phyloP scores from a whole-genome alignment of 1,140 invertebrate genomes.

The Elysia chlorotica region DNA sequence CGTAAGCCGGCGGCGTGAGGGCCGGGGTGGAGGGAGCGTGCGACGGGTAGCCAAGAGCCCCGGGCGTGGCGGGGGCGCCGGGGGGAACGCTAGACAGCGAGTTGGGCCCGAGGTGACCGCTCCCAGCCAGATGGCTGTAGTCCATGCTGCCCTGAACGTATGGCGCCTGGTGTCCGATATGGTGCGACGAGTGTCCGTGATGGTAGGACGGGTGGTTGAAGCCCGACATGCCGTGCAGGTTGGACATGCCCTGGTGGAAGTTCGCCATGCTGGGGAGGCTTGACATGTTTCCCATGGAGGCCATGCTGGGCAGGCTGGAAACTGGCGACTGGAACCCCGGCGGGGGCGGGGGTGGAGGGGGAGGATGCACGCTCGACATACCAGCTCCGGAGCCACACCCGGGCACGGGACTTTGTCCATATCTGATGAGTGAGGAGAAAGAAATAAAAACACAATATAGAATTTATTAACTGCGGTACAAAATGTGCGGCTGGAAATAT shows the following conservation, averaged over 20 bases:
- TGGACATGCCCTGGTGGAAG: constrained; percentile 26
- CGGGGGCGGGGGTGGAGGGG: too few species aligned
- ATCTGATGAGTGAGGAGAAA: too few species aligned
- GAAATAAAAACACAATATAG: too few species aligned
- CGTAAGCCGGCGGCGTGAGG: constrained; percentile 14
- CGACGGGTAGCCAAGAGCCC: constrained; percentile 2
- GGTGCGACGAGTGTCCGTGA: neutral
- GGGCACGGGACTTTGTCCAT: neutral
- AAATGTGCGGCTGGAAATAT: too few species aligned
- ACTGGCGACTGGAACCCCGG: constrained; percentile 14
- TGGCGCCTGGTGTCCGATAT: neutral
- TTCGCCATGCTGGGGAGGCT: constrained; percentile 26
- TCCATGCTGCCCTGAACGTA: neutral
- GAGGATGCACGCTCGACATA: too few species aligned
- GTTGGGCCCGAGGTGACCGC: neutral
- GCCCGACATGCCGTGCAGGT: constrained; percentile 23
- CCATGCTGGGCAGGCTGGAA: constrained; percentile 4
- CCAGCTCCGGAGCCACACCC: too few species aligned
- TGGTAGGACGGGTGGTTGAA: constrained; percentile 6
- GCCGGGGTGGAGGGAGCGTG: neutral
- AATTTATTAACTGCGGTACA: too few species aligned
- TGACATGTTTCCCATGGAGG: too few species aligned
- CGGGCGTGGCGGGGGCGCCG: too few species aligned
- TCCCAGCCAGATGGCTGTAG: neutral
- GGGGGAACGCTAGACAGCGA: too few species aligned